Evolutionary conservation across 1,140 invertebrate species (phyloP), one percentile per base, ranked within the genome.

Genomic region (Papilio glaucus): DNA sequence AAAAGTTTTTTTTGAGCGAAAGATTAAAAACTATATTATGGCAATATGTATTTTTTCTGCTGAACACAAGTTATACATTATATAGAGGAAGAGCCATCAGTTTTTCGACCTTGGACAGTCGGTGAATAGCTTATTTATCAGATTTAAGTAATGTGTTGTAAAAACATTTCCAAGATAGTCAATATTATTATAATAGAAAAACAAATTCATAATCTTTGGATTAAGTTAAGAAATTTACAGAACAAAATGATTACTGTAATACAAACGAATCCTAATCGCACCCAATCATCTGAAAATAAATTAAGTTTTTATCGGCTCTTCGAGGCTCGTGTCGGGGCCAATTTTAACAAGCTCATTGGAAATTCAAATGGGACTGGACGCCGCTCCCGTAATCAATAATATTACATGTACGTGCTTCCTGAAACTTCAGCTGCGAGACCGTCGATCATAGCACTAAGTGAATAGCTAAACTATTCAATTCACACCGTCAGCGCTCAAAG

Each of bases 311-410:
- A 87, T 87, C 86, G 82, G 76, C 73, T 83, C 83, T 86, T 81
- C 81, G 80, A 84, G 78, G 73, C 71, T 69, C 81, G 80, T 84
- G 85, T 82, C 71, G 84, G 73, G 77, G 80, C 83, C 77, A 82
- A 84, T 84, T 88, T 84, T 91, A 92, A 90, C 88, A 88, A 89
- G 85, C 87, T 90, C 89, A 90, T 92, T 91, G 85, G 90, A 85
- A 91, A 92, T 92, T 92, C 89, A 91, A 92, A 91, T 90, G 73
- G 81, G 79, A 67, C 79, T 83, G 87, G 85, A 91, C 87, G 79
- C 81, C 84, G 83, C 85, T 85, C 87, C 85, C 76, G 84, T 86
- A 88, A 91, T 91, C 90, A 92, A 92, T 92, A 91, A 92, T 88
- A 90, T 90, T 90, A 91, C 85, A 90, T 87, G 87, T 91, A 92